A percentile compares a stretch with the other conserved stretches of the same genome.
phyloP scores from a whole-genome alignment of 2,113 vertebrate genomes.

The Dasyurus viverrinus region DNA sequence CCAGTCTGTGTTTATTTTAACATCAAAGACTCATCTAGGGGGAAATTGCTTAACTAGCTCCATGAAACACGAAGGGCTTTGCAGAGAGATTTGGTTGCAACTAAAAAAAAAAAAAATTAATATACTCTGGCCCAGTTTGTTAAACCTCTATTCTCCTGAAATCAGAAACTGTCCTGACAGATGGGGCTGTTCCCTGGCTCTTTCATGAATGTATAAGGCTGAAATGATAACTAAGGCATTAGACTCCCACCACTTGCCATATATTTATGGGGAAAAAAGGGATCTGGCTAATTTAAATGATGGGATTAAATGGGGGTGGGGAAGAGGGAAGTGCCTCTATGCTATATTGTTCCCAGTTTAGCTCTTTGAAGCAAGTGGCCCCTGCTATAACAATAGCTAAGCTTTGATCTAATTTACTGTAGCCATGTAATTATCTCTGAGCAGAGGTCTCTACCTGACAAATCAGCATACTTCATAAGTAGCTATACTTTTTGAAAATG shows the following conservation, averaged over 20 bases:
- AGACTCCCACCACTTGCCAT: conserved; percentile 75
- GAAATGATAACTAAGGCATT: conserved; percentile 64
- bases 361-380: conserved; percentile 67
- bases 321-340: conserved; percentile 54
- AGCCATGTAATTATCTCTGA: conserved; percentile 79
- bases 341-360: conserved; percentile 64
- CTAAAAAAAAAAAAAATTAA: conserved; percentile 33
- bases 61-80: conserved; percentile 62
- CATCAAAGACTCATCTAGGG: conserved; percentile 65
- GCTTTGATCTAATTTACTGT: conserved; percentile 81
- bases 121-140: conserved; percentile 39
- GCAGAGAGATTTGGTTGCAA: conserved; percentile 61
- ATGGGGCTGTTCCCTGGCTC: conserved; percentile 67
- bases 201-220: conserved; percentile 64
- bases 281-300: conserved; percentile 78
- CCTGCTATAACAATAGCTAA: conserved; percentile 69
- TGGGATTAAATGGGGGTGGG: conserved; percentile 43
- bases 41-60: conserved; percentile 56
- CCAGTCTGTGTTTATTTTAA: conserved; percentile 57
- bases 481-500: conserved; percentile 79
- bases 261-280: conserved; percentile 67
- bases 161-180: conserved; percentile 66
- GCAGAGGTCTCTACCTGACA: conserved; percentile 80
- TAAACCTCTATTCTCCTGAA: conserved; percentile 54
- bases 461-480: conserved; percentile 82